phyloP scores from a whole-genome alignment of 1,140 invertebrate species.

The Drosophila sp. region DNA sequence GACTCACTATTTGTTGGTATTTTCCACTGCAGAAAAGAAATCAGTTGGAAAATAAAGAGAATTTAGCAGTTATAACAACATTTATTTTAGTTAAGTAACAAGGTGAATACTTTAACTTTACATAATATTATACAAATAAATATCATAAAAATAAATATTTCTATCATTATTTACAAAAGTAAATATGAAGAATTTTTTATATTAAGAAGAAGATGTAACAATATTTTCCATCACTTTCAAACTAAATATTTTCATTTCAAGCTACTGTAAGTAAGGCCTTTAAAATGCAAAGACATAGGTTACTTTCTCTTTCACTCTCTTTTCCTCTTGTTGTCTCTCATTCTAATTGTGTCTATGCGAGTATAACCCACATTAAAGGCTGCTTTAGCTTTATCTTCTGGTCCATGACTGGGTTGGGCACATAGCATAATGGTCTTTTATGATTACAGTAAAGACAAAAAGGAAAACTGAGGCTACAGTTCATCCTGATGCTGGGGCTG shows the following conservation, averaged over 20 bases:
- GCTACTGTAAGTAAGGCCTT: background rate
- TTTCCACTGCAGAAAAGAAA: background rate
- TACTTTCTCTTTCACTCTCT: conserved; percentile 1
- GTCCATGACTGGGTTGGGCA: conserved; percentile 26
- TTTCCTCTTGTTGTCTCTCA: background rate
- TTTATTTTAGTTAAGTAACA: too few relatives aligned
- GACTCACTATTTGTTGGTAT: background rate
- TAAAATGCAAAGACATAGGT: conserved; percentile 6
- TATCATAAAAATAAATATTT: too few relatives aligned
- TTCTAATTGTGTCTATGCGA: background rate
- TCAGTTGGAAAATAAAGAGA: too few relatives aligned
- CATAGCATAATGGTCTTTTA: conserved; percentile 73
- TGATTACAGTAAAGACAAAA: conserved; percentile 71
- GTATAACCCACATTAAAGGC: conserved; percentile 35
- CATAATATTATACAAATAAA: too few relatives aligned
- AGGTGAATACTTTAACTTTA: too few relatives aligned
- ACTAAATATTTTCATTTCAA: background rate
- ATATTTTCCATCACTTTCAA: background rate
- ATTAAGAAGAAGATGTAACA: background rate
- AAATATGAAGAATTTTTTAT: too few relatives aligned
- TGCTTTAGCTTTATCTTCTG: conserved; percentile 34
- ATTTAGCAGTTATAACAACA: too few relatives aligned
- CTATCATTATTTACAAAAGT: too few relatives aligned
- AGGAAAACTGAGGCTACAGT: conserved; percentile 17
- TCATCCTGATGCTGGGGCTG: background rate